Evolutionary conservation across 2,113 vertebrate species (phyloP).

Genomic region (Neotoma lepida): DNA sequence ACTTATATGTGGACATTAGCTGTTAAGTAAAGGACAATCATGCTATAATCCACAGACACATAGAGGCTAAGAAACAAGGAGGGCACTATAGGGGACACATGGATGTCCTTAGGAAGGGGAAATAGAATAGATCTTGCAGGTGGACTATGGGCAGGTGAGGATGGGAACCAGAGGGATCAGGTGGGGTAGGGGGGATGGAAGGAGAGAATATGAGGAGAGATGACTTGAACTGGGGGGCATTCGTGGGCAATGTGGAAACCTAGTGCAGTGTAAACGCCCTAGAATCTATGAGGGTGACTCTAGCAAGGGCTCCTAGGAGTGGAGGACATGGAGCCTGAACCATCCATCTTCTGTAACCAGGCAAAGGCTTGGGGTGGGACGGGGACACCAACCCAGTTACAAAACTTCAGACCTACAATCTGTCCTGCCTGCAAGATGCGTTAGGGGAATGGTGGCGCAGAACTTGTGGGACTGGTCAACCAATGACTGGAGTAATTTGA

Average conservation of each 20-base stretch:
- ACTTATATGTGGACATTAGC: background rate
- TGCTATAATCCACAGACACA: background rate
- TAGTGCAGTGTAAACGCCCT: background rate
- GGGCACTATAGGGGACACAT: background rate
- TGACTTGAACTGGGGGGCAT: background rate
- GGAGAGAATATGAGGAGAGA: background rate
- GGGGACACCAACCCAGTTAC: background rate
- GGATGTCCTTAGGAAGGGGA: background rate
- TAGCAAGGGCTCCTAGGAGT: background rate
- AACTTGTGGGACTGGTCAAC: background rate
- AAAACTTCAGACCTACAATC: background rate
- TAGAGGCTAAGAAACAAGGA: background rate
- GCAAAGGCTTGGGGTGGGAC: background rate
- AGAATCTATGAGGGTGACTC: background rate
- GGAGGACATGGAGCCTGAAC: background rate
- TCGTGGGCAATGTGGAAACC: background rate
- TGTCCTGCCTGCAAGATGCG: background rate
- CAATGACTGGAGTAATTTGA: background rate
- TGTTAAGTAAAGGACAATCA: background rate
- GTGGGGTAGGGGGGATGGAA: no score
- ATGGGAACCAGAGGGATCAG: background rate
- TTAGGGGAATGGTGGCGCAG: background rate
- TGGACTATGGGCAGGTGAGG: fast-evolving
- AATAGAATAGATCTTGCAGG: background rate
- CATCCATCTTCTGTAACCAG: no score